Percentiles rank a stretch among this genome's conserved stretches.
Evolutionary conservation across 2,888 invertebrate species (phyloP).

Genomic region (Tinea trinotella): DNA sequence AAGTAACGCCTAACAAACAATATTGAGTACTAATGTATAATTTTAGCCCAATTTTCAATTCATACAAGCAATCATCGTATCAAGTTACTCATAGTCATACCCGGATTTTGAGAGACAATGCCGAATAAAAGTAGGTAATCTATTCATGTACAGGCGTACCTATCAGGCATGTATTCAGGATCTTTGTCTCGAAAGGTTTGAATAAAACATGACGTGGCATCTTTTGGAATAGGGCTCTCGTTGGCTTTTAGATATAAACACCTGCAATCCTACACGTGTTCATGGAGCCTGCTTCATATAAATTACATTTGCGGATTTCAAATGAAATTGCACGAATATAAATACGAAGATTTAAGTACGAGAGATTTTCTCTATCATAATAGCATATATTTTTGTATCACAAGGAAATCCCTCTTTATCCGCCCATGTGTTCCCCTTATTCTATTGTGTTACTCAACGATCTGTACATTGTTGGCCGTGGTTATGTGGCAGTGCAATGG

Average conservation of each 20-base stretch:
- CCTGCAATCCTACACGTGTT: slow-evolving; percentile 11
- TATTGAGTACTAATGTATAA: background rate
- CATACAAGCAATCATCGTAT: background rate
- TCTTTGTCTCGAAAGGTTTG: slow-evolving; percentile 49
- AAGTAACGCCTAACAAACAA: too few species aligned
- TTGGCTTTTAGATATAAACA: slow-evolving; percentile 35
- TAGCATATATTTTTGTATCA: too few species aligned
- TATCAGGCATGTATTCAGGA: slow-evolving; percentile 39
- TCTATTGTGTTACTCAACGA: too few species aligned
- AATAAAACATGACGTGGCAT: slow-evolving; percentile 55
- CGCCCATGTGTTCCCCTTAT: too few species aligned
- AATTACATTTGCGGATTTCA: background rate
- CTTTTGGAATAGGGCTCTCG: slow-evolving; percentile 32
- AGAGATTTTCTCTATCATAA: too few species aligned
- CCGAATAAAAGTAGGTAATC: slow-evolving; percentile 29
- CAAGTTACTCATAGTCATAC: slow-evolving; percentile 2
- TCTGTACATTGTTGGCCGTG: too few species aligned
- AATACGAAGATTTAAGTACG: background rate
- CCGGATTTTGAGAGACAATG: slow-evolving; percentile 6
- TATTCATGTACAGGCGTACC: slow-evolving; percentile 39
- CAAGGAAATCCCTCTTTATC: too few species aligned
- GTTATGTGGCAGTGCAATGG: too few species aligned
- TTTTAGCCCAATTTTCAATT: background rate
- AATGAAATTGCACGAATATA: background rate
- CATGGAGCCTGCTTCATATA: background rate